These are phyloP conservation scores for Apamea anceps DNA, from an alignment of 2,888 invertebrate genomes.

Conservation along the genomic window DNA sequence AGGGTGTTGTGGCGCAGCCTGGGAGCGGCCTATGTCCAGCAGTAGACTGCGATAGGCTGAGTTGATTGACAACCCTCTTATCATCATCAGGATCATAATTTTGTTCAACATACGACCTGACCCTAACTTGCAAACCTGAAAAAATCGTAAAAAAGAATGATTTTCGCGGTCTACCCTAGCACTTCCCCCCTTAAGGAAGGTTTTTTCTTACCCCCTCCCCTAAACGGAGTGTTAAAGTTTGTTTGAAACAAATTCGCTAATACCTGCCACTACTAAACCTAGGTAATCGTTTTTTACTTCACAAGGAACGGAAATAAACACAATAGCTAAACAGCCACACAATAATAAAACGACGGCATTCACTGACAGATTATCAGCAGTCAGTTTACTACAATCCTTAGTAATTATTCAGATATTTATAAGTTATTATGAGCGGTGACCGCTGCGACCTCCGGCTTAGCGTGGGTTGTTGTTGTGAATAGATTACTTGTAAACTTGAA, in stretches of 20 bases:
- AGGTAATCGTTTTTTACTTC: slow-evolving; percentile 21
- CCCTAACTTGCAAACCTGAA: too few relatives aligned
- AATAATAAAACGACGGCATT: slow-evolving; percentile 36
- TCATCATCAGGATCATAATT: too few relatives aligned
- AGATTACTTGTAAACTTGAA: slow-evolving; percentile 25
- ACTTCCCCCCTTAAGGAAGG: not conserved
- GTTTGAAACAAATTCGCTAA: not conserved
- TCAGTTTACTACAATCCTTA: slow-evolving; percentile 33
- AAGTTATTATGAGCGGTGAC: slow-evolving; percentile 31
- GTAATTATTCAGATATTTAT: slow-evolving; percentile 42
- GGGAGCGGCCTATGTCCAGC: too few relatives aligned
- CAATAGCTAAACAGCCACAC: slow-evolving; percentile 43
- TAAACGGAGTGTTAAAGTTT: not conserved
- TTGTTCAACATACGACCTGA: too few relatives aligned
- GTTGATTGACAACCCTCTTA: too few relatives aligned
- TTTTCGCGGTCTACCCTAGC: too few relatives aligned
- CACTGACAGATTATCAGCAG: slow-evolving; percentile 30
- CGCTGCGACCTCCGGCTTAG: slow-evolving; percentile 34
- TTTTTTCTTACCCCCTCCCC: not conserved
- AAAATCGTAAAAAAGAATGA: too few relatives aligned
- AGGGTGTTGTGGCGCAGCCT: too few relatives aligned
- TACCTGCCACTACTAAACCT: not conserved
- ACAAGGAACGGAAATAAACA: slow-evolving; percentile 45
- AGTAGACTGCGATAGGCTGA: too few relatives aligned
- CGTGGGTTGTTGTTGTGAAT: slow-evolving; percentile 31